Evolutionary conservation across 2,888 invertebrate species (phyloP), one percentile per base, ranked within the genome.

Genomic region (Tridacna gigas): DNA sequence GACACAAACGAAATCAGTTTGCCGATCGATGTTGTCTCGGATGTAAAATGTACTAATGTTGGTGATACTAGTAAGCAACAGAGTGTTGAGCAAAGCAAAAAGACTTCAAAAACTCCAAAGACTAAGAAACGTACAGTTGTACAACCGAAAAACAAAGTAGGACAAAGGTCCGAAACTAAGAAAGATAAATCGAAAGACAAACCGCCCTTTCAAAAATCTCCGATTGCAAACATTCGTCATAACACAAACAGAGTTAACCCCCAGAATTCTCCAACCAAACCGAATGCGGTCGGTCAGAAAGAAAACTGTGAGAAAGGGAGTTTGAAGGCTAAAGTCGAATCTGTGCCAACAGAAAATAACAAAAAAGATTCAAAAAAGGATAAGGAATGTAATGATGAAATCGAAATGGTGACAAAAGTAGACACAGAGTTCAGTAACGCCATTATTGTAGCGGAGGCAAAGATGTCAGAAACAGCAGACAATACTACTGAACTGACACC

Each of bases 371-470:
- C 45, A 37, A 18, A 47, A 5, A 48, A 51, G 56, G 28, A 60
- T 22, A 69, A 37, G 11, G 60, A 65, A 2, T 47, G 13, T 47
- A 45, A 28, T 47, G 61, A 73, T 2, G 47, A 60, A 61, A 69
- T 28, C 7, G 63, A 63, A 63, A 25, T 60, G 60, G 61, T 48
- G 15, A 18, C 13, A 26, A 61, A n/a, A 37, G 47, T 45, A 4
- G 75, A n/a, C 12, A 37, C 37, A 12, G 75, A 63, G 13, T 7
- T 13, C 18, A 4, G 20, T 25, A 45, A 63, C 9, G 25, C 63
- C 0, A 82, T 80, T 11, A 28, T n/a, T 26, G 80, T 83, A 1
- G 60, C 75, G 0, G 80, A 80, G 25, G 82, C 86, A 5, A 47
- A 47, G 0, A 75, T 74, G 0, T 56, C 20, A 25, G 61, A 84